These are phyloP conservation scores for Jaculus jaculus DNA, from an alignment of 2,113 vertebrate genomes.

Conservation along the genomic window DNA sequence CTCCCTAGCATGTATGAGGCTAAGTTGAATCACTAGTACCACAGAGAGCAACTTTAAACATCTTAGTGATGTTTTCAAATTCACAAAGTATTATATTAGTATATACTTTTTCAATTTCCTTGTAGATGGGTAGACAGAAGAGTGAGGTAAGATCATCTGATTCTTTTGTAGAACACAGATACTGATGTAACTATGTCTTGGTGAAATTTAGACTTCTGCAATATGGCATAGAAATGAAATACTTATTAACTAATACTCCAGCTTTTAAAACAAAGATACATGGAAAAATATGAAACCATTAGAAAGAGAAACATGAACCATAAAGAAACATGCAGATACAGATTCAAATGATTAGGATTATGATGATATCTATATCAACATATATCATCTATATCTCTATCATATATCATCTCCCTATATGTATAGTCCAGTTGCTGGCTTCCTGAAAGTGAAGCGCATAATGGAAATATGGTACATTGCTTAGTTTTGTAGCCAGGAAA, in stretches of 20 bases:
- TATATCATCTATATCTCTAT: too few relatives aligned
- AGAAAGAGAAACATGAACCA: conserved; percentile 6
- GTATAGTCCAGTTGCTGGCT: not conserved
- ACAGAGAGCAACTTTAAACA: not conserved
- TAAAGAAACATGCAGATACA: not conserved
- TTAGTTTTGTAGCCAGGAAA: not conserved
- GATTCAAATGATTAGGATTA: not conserved
- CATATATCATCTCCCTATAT: too few relatives aligned
- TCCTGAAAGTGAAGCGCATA: not conserved
- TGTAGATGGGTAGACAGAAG: not conserved
- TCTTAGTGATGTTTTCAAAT: not conserved
- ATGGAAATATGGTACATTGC: not conserved
- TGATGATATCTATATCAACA: not conserved
- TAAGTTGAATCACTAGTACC: not conserved
- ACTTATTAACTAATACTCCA: not conserved
- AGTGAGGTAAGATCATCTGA: not conserved
- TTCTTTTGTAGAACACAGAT: not conserved
- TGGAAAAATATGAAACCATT: not conserved
- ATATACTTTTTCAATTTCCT: not conserved
- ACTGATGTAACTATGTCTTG: not conserved
- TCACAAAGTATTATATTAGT: not conserved
- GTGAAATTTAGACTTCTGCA: not conserved
- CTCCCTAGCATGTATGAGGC: too few relatives aligned
- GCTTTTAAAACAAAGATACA: not conserved
- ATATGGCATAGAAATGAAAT: not conserved